Conservation (phyloP, 2,888 invertebrate species). For the Lepeophtheirus nordmannii region DNA sequence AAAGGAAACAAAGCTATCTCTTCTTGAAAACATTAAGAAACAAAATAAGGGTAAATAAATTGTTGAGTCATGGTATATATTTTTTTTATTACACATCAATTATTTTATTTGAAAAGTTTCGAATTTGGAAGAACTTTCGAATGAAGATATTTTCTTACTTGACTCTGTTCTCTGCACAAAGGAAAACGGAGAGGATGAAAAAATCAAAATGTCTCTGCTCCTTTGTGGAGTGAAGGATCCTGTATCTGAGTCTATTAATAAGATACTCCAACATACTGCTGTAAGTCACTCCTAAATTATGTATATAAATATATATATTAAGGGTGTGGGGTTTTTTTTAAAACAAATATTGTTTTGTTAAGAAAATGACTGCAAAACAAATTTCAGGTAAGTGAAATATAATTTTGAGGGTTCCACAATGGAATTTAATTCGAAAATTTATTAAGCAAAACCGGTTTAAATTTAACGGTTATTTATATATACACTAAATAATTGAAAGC, state of each 20-base stretch:
- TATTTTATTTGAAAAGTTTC: neutral
- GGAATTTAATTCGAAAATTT: too few species aligned
- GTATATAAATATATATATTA: too few species aligned
- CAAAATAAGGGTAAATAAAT: neutral
- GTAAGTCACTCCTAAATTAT: neutral
- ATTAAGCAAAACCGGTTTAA: too few species aligned
- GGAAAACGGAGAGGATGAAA: neutral
- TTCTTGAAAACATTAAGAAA: slow-evolving; percentile 8
- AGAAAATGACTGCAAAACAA: too few species aligned
- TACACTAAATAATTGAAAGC: too few species aligned
- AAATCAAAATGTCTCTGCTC: neutral
- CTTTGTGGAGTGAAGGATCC: slow-evolving; percentile 1
- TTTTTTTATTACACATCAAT: neutral
- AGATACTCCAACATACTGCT: neutral
- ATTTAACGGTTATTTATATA: too few species aligned
- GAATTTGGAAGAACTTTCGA: neutral
- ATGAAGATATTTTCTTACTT: neutral
- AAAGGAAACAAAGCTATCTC: slow-evolving; percentile 64
- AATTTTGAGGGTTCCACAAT: too few species aligned
- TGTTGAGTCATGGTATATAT: neutral
- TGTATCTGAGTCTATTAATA: neutral
- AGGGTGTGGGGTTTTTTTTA: too few species aligned
- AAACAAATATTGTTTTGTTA: too few species aligned
- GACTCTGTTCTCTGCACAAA: slow-evolving; percentile 2
- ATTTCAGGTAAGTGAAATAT: too few species aligned